These are phyloP conservation scores for Tonatia bakeri DNA, from an alignment of 2,113 vertebrate species.

Conservation along the genomic window DNA sequence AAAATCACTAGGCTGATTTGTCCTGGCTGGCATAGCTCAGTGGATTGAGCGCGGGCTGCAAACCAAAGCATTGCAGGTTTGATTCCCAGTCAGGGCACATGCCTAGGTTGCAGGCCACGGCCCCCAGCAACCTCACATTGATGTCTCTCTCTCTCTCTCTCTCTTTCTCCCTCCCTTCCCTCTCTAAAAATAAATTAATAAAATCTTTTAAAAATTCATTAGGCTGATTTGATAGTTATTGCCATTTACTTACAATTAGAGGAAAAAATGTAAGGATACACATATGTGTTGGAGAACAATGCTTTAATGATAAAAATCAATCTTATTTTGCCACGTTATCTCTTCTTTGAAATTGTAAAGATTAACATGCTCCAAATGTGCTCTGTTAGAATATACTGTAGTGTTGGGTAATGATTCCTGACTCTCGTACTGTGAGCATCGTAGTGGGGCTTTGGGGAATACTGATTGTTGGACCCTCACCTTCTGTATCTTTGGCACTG, in stretches of 20 bases:
- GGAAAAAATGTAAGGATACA: neutral
- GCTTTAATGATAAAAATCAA: neutral
- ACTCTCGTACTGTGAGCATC: neutral
- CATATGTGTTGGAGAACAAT: neutral
- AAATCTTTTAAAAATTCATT: neutral
- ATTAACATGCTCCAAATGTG: neutral
- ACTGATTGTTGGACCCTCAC: neutral
- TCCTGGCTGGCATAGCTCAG: too few species aligned
- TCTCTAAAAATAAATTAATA: too few species aligned
- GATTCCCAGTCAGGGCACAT: too few species aligned
- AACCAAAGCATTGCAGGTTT: too few species aligned
- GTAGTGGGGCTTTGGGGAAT: neutral
- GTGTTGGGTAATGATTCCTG: neutral
- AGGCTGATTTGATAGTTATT: neutral
- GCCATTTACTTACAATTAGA: neutral
- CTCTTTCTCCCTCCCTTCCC: too few species aligned
- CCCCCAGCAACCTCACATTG: too few species aligned
- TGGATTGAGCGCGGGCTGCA: too few species aligned
- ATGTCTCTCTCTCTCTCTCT: too few species aligned
- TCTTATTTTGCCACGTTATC: neutral
- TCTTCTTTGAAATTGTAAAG: neutral
- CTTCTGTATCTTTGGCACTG: neutral
- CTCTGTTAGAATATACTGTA: neutral
- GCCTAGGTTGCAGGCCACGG: too few species aligned
- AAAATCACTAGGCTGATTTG: neutral